These are phyloP conservation scores for Trachymyrmex cornetzi DNA, from an alignment of 1,140 invertebrate genomes.

Conservation along the genomic window DNA sequence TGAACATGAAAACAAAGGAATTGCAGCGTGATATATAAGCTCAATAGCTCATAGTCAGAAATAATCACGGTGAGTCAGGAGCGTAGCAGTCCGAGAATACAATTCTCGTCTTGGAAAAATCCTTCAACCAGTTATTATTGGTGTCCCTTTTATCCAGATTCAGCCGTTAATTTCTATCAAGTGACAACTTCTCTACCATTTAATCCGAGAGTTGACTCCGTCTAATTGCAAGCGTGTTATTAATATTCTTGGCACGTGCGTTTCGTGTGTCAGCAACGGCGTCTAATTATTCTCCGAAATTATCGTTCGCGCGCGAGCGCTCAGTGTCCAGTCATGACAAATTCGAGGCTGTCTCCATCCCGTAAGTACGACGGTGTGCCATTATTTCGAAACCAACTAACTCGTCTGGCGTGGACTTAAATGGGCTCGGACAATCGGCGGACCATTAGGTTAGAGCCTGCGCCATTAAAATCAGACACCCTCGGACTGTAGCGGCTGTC, in stretches of 20 bases:
- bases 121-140: constrained; percentile 54
- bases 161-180: constrained; percentile 50
- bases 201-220: constrained; percentile 45
- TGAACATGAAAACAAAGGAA: constrained; percentile 41
- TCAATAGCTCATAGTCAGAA: constrained; percentile 2
- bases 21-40: constrained; percentile 28
- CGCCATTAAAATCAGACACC: constrained; percentile 84
- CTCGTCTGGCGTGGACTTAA: constrained; percentile 76
- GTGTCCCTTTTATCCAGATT: constrained; percentile 40
- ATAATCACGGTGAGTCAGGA: constrained; percentile 40
- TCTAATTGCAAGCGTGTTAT: constrained; percentile 65
- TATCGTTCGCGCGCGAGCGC: constrained; percentile 56
- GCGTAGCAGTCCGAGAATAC: constrained; percentile 45
- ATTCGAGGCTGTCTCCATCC: constrained; percentile 44
- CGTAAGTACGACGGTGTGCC: constrained; percentile 60
- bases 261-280: constrained; percentile 5
- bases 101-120: constrained; percentile 39
- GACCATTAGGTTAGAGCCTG: constrained; percentile 80
- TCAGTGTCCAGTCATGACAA: constrained; percentile 37
- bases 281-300: constrained; percentile 70
- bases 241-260: constrained; percentile 71
- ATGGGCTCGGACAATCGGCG: constrained; percentile 79
- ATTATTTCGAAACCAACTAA: constrained; percentile 75
- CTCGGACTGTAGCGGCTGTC: constrained; percentile 68
- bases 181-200: constrained; percentile 58